Conservation (phyloP, 1,140 invertebrate species). For the Paraescarpia echinospica region DNA sequence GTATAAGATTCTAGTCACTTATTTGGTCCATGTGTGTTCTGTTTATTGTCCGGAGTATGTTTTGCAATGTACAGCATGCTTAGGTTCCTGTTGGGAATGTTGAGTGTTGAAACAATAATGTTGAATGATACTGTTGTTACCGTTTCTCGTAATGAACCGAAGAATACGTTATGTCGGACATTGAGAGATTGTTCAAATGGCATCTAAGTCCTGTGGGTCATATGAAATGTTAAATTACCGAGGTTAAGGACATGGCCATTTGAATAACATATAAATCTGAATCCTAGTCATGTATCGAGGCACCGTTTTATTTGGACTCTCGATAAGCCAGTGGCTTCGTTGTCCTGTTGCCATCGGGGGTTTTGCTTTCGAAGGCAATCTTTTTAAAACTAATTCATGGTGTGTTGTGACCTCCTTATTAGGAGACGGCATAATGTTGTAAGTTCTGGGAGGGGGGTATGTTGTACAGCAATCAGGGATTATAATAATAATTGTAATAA, state of each 20-base stretch:
- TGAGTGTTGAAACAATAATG: not conserved
- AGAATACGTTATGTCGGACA: not conserved
- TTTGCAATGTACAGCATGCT: not conserved
- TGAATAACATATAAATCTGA: not conserved
- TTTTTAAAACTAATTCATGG: not conserved
- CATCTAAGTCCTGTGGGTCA: not conserved
- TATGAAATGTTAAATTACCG: not conserved
- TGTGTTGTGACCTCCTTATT: not conserved
- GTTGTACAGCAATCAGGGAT: not conserved
- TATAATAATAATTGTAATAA: not conserved
- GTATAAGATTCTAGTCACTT: not conserved
- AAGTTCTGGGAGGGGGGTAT: not conserved
- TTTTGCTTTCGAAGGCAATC: not conserved
- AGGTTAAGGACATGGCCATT: not conserved
- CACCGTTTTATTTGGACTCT: not conserved
- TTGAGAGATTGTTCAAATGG: not conserved
- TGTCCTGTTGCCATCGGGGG: not conserved
- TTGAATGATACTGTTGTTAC: not conserved
- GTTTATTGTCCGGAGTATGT: not conserved
- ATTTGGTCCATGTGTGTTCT: not conserved
- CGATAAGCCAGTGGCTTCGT: not conserved
- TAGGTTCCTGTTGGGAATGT: not conserved
- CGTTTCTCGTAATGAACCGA: not conserved
- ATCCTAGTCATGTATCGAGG: not conserved
- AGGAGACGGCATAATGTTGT: not conserved